phyloP scores from a whole-genome alignment of 1,140 invertebrate genomes.

The Cheumatopsyche charites region DNA sequence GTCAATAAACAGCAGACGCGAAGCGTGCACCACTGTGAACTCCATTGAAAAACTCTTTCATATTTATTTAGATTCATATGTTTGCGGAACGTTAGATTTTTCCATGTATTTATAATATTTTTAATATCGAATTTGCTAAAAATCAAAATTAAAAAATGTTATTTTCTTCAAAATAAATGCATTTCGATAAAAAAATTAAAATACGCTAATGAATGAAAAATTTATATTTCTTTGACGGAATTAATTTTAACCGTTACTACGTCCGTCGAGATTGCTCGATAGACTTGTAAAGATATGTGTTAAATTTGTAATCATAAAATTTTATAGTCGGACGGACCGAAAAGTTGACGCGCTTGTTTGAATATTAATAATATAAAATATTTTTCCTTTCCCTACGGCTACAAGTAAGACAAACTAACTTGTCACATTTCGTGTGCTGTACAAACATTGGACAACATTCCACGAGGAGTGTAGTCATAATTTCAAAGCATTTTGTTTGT shows the following conservation, averaged over 20 bases:
- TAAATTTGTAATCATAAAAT: too few relatives aligned
- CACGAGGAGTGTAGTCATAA: conserved; percentile 43
- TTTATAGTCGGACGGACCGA: too few relatives aligned
- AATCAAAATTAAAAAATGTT: too few relatives aligned
- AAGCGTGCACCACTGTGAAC: background rate
- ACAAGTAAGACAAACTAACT: conserved; percentile 39
- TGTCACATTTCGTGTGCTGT: conserved; percentile 41
- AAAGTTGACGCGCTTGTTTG: too few relatives aligned
- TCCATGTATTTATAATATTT: conserved; percentile 9
- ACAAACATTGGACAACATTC: conserved; percentile 43
- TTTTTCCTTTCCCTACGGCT: background rate
- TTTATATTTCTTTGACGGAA: too few relatives aligned
- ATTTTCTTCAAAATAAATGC: too few relatives aligned
- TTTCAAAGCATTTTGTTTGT: conserved; percentile 42
- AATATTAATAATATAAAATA: conserved; percentile 20
- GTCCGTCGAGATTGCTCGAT: too few relatives aligned
- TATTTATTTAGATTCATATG: conserved; percentile 37
- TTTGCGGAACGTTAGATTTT: conserved; percentile 40
- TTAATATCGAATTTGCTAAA: too few relatives aligned
- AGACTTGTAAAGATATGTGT: too few relatives aligned
- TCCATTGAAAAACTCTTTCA: conserved; percentile 8
- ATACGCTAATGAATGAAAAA: too few relatives aligned
- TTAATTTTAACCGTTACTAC: too few relatives aligned
- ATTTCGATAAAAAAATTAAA: too few relatives aligned
- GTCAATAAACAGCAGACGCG: conserved; percentile 22